Conservation (phyloP, 2,888 invertebrate genomes). For the Idaea biselata region DNA sequence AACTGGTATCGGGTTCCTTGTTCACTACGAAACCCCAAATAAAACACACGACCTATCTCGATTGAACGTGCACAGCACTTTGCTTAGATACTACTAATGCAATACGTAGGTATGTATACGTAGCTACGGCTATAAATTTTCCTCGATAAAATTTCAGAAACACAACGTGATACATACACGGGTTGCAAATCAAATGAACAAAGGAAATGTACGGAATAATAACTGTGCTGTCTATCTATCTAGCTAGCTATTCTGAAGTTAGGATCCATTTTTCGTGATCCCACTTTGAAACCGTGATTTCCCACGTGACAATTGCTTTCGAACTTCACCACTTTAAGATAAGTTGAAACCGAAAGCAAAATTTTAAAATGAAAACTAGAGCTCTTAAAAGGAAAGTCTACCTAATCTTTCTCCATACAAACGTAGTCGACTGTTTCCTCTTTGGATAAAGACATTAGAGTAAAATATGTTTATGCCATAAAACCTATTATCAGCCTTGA, state of each 20-base stretch:
- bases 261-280: conserved; percentile 25
- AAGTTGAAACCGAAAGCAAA: background rate
- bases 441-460: too few species aligned
- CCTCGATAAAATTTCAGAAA: conserved; percentile 12
- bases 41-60: background rate
- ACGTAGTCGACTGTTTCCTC: too few species aligned
- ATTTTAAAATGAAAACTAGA: background rate
- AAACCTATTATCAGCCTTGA: too few species aligned
- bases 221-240: conserved; percentile 10
- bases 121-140: conserved; percentile 12
- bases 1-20: too few species aligned
- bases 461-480: too few species aligned
- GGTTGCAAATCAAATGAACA: conserved; percentile 19
- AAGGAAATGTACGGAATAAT: conserved; percentile 16
- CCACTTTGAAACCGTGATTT: conserved; percentile 24
- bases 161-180: conserved; percentile 14
- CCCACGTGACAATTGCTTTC: conserved; percentile 17
- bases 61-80: background rate
- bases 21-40: too few species aligned
- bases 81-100: conserved; percentile 10
- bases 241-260: conserved; percentile 15
- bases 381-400: background rate
- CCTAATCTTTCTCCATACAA: too few species aligned
- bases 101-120: too few species aligned
- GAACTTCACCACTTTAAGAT: conserved; percentile 10